These are phyloP conservation scores for Daboia siamensis DNA, from an alignment of 2,113 vertebrate genomes.

Conservation along the genomic window DNA sequence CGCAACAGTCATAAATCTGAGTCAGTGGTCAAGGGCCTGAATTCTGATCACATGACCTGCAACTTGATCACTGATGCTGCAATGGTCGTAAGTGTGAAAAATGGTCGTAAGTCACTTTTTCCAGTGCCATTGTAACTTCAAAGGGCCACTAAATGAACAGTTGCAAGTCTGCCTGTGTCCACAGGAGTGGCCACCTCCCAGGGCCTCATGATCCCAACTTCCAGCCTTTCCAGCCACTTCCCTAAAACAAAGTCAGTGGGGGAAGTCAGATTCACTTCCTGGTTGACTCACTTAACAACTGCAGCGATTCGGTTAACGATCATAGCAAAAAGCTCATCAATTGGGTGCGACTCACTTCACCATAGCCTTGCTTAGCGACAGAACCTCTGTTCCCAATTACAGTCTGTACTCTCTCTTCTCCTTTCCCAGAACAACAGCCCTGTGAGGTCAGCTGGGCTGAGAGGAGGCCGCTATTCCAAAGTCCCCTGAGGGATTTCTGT, in stretches of 20 bases:
- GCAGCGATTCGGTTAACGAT: not conserved
- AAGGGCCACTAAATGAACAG: too few relatives aligned
- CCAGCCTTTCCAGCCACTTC: not conserved
- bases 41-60: too few relatives aligned
- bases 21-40: too few relatives aligned
- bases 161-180: too few relatives aligned
- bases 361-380: not conserved
- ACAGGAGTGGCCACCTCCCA: not conserved
- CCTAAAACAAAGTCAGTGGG: not conserved
- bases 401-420: not conserved
- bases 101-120: too few relatives aligned
- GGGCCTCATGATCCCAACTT: not conserved
- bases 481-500: not conserved
- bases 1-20: too few relatives aligned
- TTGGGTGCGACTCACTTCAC: not conserved
- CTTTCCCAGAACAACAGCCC: not conserved
- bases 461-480: not conserved
- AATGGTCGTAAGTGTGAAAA: too few relatives aligned
- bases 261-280: not conserved
- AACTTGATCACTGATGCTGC: too few relatives aligned
- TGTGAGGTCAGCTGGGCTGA: not conserved
- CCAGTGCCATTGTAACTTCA: too few relatives aligned
- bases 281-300: not conserved
- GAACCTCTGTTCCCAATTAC: not conserved
- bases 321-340: not conserved